Evolutionary conservation across 2,888 invertebrate species (phyloP), one percentile per base, ranked within the genome.

Genomic region (Melitaea athalia): DNA sequence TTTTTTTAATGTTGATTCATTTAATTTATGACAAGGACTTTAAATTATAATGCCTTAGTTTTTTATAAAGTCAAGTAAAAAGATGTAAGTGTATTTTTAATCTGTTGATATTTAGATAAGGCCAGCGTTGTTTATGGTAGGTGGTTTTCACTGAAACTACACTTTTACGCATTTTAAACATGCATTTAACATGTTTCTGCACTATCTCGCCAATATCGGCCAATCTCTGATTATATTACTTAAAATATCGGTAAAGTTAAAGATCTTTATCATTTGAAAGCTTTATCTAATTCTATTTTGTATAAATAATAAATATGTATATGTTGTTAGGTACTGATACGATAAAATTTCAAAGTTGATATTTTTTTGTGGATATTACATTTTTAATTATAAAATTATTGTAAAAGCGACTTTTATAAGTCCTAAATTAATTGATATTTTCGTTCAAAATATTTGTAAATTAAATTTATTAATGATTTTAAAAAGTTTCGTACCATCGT

Each of bases 121-220:
- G 14, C 50, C 53, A 59, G 31, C 38, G 42, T 61, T 61, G 55
- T 59, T 68, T 59, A 64, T 64, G 59, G 60, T 33, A 45, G 15
- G 49, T 57, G 33, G 64, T 43, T 24, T 61, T 64, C 65, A 63
- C 33, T 33, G 65, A 73, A 75, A 77, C 68, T 68, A 71, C 73
- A 75, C 75, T 75, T 75, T 71, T 72, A 75, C 72, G 66, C 67
- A 69, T 72, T 72, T 74, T 68, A 77, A 82, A 82, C 82, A 73
- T 78, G 81, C 80, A 79, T 72, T 77, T 78, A 76, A 76, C 78
- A 78, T 75, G 77, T 80, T 79, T 78, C 72, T 73, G 67, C 73
- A 70, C 73, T 75, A 77, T 77, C 74, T 74, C 66, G 67, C 64
- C 69, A 59, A 61, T 74, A 75, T 72, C 73, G 71, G 59, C 17